phyloP scores from a whole-genome alignment of 2,113 vertebrate species.

The Pundamilia nyererei region DNA sequence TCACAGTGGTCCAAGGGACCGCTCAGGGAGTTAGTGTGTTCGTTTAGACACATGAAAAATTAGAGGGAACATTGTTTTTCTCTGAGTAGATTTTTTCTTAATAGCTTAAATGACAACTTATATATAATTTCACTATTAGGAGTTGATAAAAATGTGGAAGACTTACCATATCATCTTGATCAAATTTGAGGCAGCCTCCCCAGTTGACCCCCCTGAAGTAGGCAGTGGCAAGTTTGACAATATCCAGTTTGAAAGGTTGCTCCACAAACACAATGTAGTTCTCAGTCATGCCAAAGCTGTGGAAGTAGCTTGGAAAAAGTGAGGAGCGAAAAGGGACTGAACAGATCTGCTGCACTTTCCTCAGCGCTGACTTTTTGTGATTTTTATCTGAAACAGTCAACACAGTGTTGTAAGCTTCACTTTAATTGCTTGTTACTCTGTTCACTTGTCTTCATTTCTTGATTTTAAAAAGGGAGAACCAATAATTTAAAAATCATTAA shows the following conservation, averaged over 20 bases:
- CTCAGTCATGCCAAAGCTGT: slow-evolving; percentile 90
- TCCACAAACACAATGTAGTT: slow-evolving; percentile 89
- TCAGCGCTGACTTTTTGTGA: slow-evolving; percentile 55
- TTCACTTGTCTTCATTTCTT: not conserved
- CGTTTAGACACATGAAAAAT: not conserved
- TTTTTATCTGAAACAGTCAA: slow-evolving; percentile 42
- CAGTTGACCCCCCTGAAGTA: slow-evolving; percentile 82
- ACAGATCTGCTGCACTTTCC: slow-evolving; percentile 74
- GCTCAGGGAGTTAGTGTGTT: not conserved
- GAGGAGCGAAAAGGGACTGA: slow-evolving; percentile 79
- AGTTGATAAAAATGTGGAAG: not conserved
- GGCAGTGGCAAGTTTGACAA: slow-evolving; percentile 83
- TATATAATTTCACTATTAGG: not conserved
- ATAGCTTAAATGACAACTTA: not conserved
- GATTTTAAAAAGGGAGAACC: not conserved
- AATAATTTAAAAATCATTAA: not conserved
- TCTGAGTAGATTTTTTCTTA: not conserved
- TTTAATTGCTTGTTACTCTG: not conserved
- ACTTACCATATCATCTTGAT: slow-evolving; percentile 78
- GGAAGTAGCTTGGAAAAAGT: slow-evolving; percentile 86
- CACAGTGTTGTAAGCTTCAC: not conserved
- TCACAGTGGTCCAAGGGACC: not conserved
- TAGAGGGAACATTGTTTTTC: not conserved
- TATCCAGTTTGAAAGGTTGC: slow-evolving; percentile 85
- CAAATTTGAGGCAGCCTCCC: slow-evolving; percentile 82